phyloP scores from a whole-genome alignment of 1,140 invertebrate species.

The Melanaphis sacchari region DNA sequence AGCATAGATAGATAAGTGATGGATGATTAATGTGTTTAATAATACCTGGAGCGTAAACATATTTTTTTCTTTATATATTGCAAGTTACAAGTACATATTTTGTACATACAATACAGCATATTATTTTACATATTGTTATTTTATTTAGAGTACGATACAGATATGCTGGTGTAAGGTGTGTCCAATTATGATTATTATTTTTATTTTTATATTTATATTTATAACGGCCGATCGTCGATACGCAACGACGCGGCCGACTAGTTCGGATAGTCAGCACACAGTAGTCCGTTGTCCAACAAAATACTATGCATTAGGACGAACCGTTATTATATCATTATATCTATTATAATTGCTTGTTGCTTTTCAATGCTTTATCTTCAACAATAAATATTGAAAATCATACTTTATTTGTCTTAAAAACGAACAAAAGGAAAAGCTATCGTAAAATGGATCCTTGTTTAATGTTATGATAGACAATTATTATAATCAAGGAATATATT shows the following conservation, averaged over 20 bases:
- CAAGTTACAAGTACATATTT: background rate
- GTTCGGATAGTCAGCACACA: background rate
- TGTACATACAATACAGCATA: background rate
- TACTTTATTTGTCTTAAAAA: background rate
- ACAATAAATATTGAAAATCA: background rate
- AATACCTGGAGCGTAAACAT: background rate
- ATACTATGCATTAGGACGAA: background rate
- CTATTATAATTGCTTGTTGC: background rate
- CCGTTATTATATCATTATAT: background rate
- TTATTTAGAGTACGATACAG: background rate
- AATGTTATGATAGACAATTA: background rate
- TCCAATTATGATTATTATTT: background rate
- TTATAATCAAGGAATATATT: background rate
- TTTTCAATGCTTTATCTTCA: background rate
- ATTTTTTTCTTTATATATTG: background rate
- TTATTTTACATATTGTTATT: constrained; percentile 2
- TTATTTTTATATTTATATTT: background rate
- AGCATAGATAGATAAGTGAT: background rate
- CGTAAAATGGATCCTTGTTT: background rate
- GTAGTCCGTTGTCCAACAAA: background rate
- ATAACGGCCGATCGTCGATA: background rate
- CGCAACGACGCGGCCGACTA: background rate
- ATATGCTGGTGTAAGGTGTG: background rate
- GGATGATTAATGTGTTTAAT: constrained; percentile 3
- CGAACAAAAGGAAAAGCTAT: background rate